A percentile compares a stretch with the other conserved stretches of the same genome.
phyloP scores from a whole-genome alignment of 1,140 invertebrate genomes.

The Pseudomyrmex dendroicus region DNA sequence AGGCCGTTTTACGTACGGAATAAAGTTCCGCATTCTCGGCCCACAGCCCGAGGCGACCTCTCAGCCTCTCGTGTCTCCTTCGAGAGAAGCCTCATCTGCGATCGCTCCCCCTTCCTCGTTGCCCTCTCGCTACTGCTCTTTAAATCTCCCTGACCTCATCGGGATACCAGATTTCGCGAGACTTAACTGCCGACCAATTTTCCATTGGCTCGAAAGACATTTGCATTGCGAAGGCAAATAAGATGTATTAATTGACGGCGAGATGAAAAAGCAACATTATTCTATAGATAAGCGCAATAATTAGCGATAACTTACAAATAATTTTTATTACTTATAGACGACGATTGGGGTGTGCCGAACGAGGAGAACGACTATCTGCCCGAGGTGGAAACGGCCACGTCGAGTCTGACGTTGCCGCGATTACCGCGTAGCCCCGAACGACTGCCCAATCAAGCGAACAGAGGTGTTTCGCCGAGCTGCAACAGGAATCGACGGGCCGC shows the following conservation, averaged over 20 bases:
- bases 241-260: not conserved
- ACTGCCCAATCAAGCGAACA: constrained; percentile 66
- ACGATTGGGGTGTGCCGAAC: constrained; percentile 80
- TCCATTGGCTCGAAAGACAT: not conserved
- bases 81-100: constrained; percentile 51
- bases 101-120: constrained; percentile 34
- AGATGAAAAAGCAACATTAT: not conserved
- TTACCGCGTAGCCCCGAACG: constrained; percentile 81
- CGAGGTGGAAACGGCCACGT: constrained; percentile 75
- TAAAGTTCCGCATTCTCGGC: constrained; percentile 83
- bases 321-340: constrained; percentile 76
- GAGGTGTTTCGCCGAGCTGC: constrained; percentile 76
- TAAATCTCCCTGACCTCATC: constrained; percentile 60
- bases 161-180: constrained; percentile 38
- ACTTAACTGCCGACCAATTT: constrained; percentile 46
- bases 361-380: constrained; percentile 80
- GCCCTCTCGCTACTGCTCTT: constrained; percentile 51
- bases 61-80: constrained; percentile 71
- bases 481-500: constrained; percentile 77
- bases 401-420: constrained; percentile 80
- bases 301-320: not conserved
- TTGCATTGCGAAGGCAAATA: not conserved
- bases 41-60: constrained; percentile 79
- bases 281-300: not conserved
- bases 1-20: constrained; percentile 69